Evolutionary conservation across 64 coral and sea anemone genomes (phyloP).

Genomic region (Porites lutea): DNA sequence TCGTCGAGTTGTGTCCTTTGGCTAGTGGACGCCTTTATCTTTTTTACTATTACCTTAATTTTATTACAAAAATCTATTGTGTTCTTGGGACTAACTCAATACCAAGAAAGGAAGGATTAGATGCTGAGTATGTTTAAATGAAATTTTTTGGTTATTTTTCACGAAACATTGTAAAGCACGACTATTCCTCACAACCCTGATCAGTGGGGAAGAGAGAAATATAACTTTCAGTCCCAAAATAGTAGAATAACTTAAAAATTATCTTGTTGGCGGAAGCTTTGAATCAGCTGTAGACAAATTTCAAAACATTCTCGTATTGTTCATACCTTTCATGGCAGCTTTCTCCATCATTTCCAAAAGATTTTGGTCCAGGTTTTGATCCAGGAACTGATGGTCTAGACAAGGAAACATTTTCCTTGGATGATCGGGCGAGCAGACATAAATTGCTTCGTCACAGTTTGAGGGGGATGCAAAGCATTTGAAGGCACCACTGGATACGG

Average conservation of each 20-base stretch:
- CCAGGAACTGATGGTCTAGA: constrained; percentile 23
- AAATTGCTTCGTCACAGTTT: not conserved
- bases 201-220: no score
- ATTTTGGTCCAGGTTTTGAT: not conserved
- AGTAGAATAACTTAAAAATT: not conserved
- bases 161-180: no score
- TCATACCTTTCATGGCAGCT: constrained; percentile 1
- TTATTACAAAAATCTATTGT: no score
- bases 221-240: no score
- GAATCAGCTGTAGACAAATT: not conserved
- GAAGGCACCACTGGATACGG: not conserved
- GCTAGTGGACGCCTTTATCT: no score
- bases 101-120: no score
- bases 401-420: constrained; percentile 28
- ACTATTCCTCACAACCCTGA: no score
- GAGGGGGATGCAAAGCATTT: not conserved
- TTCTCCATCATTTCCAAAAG: not conserved
- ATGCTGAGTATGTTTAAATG: no score
- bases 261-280: constrained; percentile 70
- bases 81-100: no score
- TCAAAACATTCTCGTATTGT: not conserved
- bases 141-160: no score
- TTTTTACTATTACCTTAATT: no score
- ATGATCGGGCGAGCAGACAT: constrained; percentile 29
- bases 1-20: no score